A percentile compares a stretch with the other conserved stretches of the same genome.
Evolutionary conservation across 2,888 invertebrate species (phyloP).

Genomic region (Callinectes sapidus): DNA sequence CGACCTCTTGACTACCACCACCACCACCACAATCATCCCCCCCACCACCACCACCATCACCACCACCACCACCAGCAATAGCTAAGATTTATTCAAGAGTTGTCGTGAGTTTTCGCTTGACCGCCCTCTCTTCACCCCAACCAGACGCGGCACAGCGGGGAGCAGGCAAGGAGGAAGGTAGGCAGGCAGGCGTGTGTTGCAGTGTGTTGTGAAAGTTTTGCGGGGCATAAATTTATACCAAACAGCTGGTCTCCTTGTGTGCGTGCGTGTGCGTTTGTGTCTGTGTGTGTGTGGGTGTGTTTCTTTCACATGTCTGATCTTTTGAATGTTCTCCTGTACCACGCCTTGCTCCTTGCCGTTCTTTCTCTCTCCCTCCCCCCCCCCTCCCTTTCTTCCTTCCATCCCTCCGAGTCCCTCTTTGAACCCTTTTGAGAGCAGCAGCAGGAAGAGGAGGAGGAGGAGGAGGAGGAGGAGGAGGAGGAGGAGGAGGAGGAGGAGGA

Average conservation of each 20-base stretch:
- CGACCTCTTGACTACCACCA: background rate
- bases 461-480: background rate
- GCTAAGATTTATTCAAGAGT: background rate
- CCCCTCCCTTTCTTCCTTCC: background rate
- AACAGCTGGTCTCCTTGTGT: background rate
- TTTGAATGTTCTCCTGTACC: background rate
- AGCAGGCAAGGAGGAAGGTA: background rate
- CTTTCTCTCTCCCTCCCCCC: background rate
- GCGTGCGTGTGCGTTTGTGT: constrained; percentile 28
- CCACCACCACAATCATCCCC: background rate
- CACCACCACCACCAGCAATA: background rate
- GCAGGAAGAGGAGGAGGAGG: background rate
- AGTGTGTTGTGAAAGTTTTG: background rate
- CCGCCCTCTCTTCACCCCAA: background rate
- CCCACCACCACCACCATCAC: background rate
- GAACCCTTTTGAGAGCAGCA: background rate
- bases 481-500: background rate
- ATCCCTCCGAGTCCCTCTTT: background rate
- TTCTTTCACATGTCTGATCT: background rate
- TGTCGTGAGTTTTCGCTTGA: background rate
- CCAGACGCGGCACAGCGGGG: background rate
- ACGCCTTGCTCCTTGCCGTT: background rate
- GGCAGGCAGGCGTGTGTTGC: background rate
- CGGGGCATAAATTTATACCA: background rate
- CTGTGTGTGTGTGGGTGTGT: constrained; percentile 32